These are phyloP conservation scores for Nowickia ferox DNA, from an alignment of 2,888 invertebrate genomes.

Conservation along the genomic window DNA sequence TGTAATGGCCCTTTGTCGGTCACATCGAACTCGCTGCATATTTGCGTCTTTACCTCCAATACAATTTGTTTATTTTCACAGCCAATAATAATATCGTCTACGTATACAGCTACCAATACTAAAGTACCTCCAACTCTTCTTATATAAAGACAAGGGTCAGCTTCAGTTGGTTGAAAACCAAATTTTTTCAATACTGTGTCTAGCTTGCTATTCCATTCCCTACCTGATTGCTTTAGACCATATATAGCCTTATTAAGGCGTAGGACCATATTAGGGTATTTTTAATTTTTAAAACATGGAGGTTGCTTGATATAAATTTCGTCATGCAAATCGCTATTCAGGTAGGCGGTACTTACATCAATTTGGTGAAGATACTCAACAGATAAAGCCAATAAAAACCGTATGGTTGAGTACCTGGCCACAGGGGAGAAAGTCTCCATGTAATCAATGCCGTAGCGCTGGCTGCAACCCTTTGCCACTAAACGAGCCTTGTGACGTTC, in stretches of 20 bases:
- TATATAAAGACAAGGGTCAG: not conserved
- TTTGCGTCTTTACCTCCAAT: not conserved
- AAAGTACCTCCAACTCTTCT: not conserved
- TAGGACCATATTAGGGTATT: conserved; percentile 41
- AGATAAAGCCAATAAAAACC: conserved; percentile 63
- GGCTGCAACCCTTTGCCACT: conserved; percentile 9
- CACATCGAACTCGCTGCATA: not conserved
- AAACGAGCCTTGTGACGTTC: conserved; percentile 13
- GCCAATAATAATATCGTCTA: conserved; percentile 10
- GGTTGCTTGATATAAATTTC: conserved; percentile 68
- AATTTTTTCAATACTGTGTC: conserved; percentile 53
- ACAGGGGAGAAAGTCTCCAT: not conserved
- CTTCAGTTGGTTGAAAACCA: not conserved
- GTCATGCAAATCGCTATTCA: conserved; percentile 62
- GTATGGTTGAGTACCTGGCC: conserved; percentile 37
- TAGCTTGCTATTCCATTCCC: conserved; percentile 59
- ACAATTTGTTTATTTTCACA: not conserved
- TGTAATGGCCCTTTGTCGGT: conserved; percentile 26
- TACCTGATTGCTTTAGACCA: conserved; percentile 61
- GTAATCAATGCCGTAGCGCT: not conserved
- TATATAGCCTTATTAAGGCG: not conserved
- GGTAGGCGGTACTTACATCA: conserved; percentile 66
- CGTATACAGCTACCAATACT: not conserved
- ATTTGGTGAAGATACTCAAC: conserved; percentile 62
- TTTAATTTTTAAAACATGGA: conserved; percentile 40